These are phyloP conservation scores for Carabus problematicus DNA, from an alignment of 2,888 invertebrate species.

Conservation along the genomic window DNA sequence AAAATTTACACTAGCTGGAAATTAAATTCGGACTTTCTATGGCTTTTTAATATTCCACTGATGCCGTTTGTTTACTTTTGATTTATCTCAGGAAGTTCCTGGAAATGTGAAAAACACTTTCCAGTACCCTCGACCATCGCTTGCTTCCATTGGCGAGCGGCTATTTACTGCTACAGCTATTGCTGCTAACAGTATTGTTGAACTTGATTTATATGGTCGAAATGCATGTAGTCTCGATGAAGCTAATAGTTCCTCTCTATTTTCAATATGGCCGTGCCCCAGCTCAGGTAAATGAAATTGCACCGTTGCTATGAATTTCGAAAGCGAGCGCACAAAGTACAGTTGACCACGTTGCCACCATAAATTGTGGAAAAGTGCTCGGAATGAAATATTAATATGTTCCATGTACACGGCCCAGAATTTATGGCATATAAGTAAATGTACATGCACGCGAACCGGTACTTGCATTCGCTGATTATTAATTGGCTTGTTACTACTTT, in stretches of 20 bases:
- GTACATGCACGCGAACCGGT: neutral
- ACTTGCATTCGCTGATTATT: too few relatives aligned
- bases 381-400: constrained; percentile 31
- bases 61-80: constrained; percentile 37
- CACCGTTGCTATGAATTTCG: constrained; percentile 28
- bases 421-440: neutral
- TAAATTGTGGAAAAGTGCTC: constrained; percentile 25
- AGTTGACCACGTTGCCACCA: constrained; percentile 30
- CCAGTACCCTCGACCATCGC: neutral
- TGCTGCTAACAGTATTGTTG: neutral
- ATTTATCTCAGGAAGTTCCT: constrained; percentile 33
- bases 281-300: constrained; percentile 18
- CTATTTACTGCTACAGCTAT: too few relatives aligned
- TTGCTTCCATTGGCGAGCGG: constrained; percentile 15
- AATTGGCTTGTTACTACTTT: too few relatives aligned
- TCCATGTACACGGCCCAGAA: neutral
- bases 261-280: constrained; percentile 7
- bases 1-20: constrained; percentile 45
- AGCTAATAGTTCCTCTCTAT: constrained; percentile 24
- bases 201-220: constrained; percentile 28
- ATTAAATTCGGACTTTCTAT: constrained; percentile 37
- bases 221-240: constrained; percentile 12
- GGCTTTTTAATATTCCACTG: constrained; percentile 33
- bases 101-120: constrained; percentile 19
- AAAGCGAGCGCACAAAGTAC: neutral